phyloP scores from a whole-genome alignment of 2,113 vertebrate species.

The Romanogobio albipinnatus region DNA sequence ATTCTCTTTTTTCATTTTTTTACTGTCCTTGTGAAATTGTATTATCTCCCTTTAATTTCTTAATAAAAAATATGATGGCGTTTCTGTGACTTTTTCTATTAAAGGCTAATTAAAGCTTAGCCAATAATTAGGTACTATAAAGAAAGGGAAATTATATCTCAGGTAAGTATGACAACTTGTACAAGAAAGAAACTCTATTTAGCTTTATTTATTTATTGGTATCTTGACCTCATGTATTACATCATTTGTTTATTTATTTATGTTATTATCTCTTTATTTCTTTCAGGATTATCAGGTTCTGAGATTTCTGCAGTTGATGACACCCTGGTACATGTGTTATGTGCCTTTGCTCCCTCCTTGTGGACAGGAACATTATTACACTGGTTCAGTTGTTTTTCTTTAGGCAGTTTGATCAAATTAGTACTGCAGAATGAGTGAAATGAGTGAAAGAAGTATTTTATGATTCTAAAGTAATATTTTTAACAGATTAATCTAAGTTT shows the following conservation, averaged over 20 bases:
- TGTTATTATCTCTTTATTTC: not conserved
- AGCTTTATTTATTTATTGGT: not conserved
- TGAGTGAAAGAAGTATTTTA: not conserved
- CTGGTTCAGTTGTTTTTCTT: not conserved
- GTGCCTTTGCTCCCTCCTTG: slow-evolving; percentile 34
- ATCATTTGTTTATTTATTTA: not conserved
- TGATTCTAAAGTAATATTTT: not conserved
- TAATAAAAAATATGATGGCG: not conserved
- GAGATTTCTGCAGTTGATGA: not conserved
- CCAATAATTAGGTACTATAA: too few species aligned
- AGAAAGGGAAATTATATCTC: not conserved
- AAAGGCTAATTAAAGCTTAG: too few species aligned
- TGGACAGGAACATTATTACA: slow-evolving; percentile 16
- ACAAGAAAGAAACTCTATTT: not conserved
- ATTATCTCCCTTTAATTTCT: not conserved
- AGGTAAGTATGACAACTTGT: not conserved
- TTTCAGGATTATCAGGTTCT: not conserved
- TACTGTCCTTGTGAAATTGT: not conserved
- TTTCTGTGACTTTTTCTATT: not conserved
- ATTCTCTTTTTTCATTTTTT: not conserved
- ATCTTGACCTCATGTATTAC: not conserved
- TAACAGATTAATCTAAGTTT: not conserved
- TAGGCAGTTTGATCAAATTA: not conserved
- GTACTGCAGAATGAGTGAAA: not conserved
- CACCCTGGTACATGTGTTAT: not conserved